A percentile compares a stretch with the other conserved stretches of the same genome.
Evolutionary conservation across 2,888 invertebrate genomes (phyloP).

Genomic region (Eristalinus sepulchralis): DNA sequence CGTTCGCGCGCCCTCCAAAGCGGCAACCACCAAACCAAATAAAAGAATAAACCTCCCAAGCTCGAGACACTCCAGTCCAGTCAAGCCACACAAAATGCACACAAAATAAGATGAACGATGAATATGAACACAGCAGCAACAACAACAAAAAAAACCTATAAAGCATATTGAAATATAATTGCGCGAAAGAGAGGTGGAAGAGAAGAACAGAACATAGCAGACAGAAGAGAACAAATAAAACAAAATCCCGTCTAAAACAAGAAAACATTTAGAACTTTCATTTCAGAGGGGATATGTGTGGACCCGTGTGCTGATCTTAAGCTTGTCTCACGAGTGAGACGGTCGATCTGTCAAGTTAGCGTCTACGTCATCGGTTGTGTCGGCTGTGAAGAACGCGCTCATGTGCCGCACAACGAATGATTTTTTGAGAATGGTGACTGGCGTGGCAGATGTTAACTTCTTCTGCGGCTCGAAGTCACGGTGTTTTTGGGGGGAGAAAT

Average conservation of each 20-base stretch:
- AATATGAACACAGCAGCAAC: background rate
- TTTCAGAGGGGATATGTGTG: background rate
- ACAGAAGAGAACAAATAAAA: conserved; percentile 31
- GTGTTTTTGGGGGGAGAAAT: background rate
- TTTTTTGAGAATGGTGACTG: conserved; percentile 14
- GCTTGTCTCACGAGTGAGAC: background rate
- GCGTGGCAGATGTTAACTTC: conserved; percentile 14
- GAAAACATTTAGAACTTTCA: conserved; percentile 51
- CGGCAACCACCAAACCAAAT: conserved; percentile 1
- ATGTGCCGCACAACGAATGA: background rate
- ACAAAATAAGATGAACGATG: conserved; percentile 27
- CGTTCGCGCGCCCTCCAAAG: conserved; percentile 47
- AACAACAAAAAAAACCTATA: conserved; percentile 11
- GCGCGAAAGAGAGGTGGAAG: conserved; percentile 3
- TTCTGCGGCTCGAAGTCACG: background rate
- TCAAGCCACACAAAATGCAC: conserved; percentile 33
- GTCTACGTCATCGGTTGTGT: background rate
- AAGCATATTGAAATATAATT: conserved; percentile 43
- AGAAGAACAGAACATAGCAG: background rate
- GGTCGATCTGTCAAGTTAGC: conserved; percentile 15
- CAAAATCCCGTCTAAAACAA: conserved; percentile 33
- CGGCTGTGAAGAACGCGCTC: background rate
- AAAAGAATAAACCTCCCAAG: conserved; percentile 30
- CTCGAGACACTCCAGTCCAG: conserved; percentile 21
- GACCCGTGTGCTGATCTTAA: background rate